Base-by-base conservation (phyloP, 2,113 vertebrate species). In the Thymallus thymallus region DNA sequence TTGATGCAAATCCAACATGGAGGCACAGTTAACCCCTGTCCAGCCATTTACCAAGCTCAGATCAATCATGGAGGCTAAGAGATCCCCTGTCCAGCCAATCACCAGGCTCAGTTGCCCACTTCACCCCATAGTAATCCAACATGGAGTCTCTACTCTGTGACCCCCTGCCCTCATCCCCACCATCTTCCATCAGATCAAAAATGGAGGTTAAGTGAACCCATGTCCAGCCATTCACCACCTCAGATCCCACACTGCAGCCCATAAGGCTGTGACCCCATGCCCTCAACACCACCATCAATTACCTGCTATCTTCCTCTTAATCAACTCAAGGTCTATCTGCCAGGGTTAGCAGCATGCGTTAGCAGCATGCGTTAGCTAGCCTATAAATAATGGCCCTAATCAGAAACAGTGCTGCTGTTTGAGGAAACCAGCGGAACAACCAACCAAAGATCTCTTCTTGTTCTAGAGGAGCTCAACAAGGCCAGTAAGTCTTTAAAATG, bases 361-460 rank as follows among this genome's bases (percentile, higher is more conserved):
- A 74, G 61, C 77, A 51, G 75, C 77, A 77, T 75, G 79, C 48
- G 58, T 68, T 77, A 74, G 61, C 77, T 22, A 20, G 56, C 7
- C 82, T 79, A 84, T 87, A 90, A 90, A 90, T 79, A 69, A 29
- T 1, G 35, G 1, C 48, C 69, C 63, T 93, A 93, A 93, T 92
- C 81, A 91, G 80, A 87, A 92, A 81, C 91, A 91, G 90, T 32
- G 63, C 80, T 81, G 84, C 76, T 69, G 83, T 76, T 82, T 64
- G 48, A 87, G 85, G 79, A 78, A 86, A 82, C 70, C 48, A 51
- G 48, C 14, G 48, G 16, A 51, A 51, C 16, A 51, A 51, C 48
- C 48, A 5, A 51, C 48, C 68, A 41, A 79, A 82, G 76, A 68
- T n/a, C 83, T 82, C 76, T 22, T 68, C 80, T 69, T 79, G 82